These are phyloP conservation scores for Beaufortia kweichowensis DNA, from an alignment of 2,113 vertebrate genomes.

Conservation along the genomic window DNA sequence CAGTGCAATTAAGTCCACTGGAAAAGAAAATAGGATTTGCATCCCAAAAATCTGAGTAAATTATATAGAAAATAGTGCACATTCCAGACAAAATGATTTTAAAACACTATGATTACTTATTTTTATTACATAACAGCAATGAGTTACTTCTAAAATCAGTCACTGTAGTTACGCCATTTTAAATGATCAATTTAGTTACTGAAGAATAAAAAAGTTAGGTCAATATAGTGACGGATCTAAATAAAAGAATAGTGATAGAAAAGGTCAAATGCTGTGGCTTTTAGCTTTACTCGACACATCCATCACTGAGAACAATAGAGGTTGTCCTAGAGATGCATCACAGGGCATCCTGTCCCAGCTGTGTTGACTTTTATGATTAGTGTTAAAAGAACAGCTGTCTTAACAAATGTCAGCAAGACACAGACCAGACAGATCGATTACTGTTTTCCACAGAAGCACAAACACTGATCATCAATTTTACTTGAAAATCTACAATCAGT, in stretches of 20 bases:
- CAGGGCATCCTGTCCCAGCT: conserved; percentile 62
- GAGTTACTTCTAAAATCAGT: too few relatives aligned
- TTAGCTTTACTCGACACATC: conserved; percentile 50
- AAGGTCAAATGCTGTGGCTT: background rate
- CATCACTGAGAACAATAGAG: conserved; percentile 62
- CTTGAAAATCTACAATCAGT: background rate
- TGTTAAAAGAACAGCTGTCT: conserved; percentile 43
- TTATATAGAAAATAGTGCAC: too few relatives aligned
- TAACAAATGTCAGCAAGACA: conserved; percentile 63
- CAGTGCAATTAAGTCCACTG: too few relatives aligned
- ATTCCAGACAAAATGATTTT: conserved; percentile 1
- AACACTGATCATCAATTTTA: background rate
- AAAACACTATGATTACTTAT: too few relatives aligned
- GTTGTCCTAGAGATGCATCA: background rate
- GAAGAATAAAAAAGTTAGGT: too few relatives aligned
- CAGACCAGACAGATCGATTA: conserved; percentile 66
- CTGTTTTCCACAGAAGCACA: conserved; percentile 49
- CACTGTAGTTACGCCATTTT: too few relatives aligned
- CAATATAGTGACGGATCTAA: too few relatives aligned
- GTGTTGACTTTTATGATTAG: conserved; percentile 73
- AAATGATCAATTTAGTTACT: background rate
- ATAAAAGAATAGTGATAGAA: background rate
- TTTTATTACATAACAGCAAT: too few relatives aligned
- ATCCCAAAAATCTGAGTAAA: too few relatives aligned
- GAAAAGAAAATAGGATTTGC: too few relatives aligned